A percentile compares a stretch with the other conserved stretches of the same genome.
Conservation (phyloP, 2,113 vertebrate genomes). For the Thalassarche chlororhynchos region DNA sequence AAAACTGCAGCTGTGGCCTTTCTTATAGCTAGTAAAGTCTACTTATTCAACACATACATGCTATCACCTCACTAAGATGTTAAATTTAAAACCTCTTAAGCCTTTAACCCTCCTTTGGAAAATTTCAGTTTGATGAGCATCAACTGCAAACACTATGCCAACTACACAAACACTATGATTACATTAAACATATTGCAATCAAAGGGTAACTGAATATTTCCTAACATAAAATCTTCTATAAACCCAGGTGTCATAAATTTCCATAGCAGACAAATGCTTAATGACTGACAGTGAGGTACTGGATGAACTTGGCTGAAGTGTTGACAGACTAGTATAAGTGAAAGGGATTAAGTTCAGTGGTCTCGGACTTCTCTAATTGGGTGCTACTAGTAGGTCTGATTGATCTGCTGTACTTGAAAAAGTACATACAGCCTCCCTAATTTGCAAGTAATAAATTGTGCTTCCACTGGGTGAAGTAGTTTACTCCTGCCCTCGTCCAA, state of each 20-base stretch:
- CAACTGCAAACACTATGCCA: neutral
- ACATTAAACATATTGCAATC: neutral
- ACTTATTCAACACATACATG: neutral
- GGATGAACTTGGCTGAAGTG: neutral
- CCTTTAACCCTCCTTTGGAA: neutral
- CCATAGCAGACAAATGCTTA: neutral
- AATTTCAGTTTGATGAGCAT: neutral
- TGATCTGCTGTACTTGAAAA: neutral
- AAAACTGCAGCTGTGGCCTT: neutral
- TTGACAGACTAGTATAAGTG: neutral
- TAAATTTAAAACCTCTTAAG: conserved; percentile 1
- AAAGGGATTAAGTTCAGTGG: neutral
- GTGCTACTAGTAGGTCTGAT: neutral
- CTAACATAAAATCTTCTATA: neutral
- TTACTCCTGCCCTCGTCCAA: neutral
- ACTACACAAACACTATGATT: neutral
- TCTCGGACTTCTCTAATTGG: neutral
- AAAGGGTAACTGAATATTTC: neutral
- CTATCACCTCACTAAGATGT: neutral
- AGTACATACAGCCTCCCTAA: neutral
- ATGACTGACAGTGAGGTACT: neutral
- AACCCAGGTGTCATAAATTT: neutral
- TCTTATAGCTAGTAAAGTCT: neutral
- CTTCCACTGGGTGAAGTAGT: neutral
- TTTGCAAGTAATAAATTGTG: neutral